Percentiles rank a stretch among this genome's conserved stretches.
Conservation (phyloP, 1,140 invertebrate genomes). For the Adoxophyes honmai region DNA sequence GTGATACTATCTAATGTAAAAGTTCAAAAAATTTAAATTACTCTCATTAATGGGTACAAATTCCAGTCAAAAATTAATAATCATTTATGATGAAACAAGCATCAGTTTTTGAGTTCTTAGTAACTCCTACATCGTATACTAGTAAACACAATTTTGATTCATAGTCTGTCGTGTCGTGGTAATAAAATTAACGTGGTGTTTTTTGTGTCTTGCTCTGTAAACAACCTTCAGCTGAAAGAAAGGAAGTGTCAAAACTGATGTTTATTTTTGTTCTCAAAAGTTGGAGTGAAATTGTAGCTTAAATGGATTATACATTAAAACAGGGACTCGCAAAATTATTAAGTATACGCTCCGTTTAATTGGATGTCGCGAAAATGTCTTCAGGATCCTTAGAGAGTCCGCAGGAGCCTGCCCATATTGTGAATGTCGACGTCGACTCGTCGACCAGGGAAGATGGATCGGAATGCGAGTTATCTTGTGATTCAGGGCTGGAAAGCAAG, state of each 20-base stretch:
- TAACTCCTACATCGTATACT: too few species aligned
- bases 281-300: slow-evolving; percentile 30
- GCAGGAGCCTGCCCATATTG: slow-evolving; percentile 39
- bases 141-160: too few species aligned
- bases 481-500: slow-evolving; percentile 49
- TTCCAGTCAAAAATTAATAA: too few species aligned
- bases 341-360: background rate
- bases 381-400: slow-evolving; percentile 24
- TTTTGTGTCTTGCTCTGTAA: slow-evolving; percentile 20
- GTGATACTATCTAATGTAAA: too few species aligned
- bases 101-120: too few species aligned
- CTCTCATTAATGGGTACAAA: too few species aligned
- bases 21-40: too few species aligned
- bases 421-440: slow-evolving; percentile 43
- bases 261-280: slow-evolving; percentile 55
- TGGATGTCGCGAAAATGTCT: slow-evolving; percentile 37
- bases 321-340: background rate
- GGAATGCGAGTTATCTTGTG: slow-evolving; percentile 35
- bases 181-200: too few species aligned
- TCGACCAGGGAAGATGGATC: slow-evolving; percentile 39
- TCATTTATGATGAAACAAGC: too few species aligned
- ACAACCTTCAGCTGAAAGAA: slow-evolving; percentile 16
- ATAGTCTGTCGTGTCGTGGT: too few species aligned
- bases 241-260: slow-evolving; percentile 27
- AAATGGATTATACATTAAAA: slow-evolving; percentile 37